Evolutionary conservation across 2,797 vertebrate species (phyloP).

Genomic region (Coregonus ussuriensis): DNA sequence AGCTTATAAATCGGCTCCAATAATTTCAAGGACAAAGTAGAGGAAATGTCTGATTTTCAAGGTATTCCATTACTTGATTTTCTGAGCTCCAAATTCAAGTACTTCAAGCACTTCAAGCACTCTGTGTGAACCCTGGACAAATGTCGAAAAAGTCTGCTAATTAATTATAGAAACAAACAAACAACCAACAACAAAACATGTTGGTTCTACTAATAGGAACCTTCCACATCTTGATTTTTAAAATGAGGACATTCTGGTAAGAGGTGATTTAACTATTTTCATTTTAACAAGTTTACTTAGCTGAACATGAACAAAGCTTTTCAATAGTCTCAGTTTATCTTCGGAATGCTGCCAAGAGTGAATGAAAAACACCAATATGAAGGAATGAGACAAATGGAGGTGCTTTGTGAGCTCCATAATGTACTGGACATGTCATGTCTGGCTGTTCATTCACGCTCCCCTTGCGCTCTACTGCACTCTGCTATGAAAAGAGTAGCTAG

Average conservation of each 20-base stretch:
- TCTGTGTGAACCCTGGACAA: not conserved
- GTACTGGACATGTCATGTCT: not conserved
- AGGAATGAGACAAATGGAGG: conserved; percentile 47
- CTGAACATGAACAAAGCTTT: conserved; percentile 33
- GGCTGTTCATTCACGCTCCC: conserved; percentile 39
- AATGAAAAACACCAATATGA: conserved; percentile 38
- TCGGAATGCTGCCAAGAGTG: conserved; percentile 29
- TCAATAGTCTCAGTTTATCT: conserved; percentile 27
- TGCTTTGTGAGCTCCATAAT: conserved; percentile 61
- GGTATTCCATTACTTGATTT: no score
- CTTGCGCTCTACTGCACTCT: no score
- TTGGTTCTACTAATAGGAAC: no score
- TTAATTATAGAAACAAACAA: conserved; percentile 21
- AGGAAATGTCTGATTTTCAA: no score
- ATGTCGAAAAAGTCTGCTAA: not conserved
- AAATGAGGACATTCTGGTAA: not conserved
- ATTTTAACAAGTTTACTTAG: conserved; percentile 19
- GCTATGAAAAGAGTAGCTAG: no score
- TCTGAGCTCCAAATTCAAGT: conserved; percentile 44
- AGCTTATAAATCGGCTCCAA: no score
- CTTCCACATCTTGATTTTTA: not conserved
- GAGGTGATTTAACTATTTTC: not conserved
- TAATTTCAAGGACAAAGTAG: no score
- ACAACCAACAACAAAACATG: conserved; percentile 1
- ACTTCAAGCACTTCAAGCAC: not conserved